Evolutionary conservation across 1,140 invertebrate genomes (phyloP).

Genomic region (Lepidurus arcticus): DNA sequence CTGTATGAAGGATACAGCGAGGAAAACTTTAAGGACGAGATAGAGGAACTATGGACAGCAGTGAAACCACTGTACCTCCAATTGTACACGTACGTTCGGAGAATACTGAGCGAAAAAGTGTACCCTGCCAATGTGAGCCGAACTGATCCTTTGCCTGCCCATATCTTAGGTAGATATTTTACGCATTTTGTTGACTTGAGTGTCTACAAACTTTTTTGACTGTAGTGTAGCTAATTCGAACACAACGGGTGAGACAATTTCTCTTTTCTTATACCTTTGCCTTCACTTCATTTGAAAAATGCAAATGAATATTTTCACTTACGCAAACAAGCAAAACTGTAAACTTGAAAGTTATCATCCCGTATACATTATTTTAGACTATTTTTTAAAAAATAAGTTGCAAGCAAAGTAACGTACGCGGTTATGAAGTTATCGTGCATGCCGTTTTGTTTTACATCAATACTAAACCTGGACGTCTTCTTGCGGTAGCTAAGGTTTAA

Average conservation of each 20-base stretch:
- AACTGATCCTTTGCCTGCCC: conserved; percentile 39
- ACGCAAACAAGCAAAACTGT: no score
- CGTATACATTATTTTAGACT: no score
- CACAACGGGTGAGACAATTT: neutral
- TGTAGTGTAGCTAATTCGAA: neutral
- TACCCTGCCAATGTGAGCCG: conserved; percentile 38
- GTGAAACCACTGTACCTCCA: conserved; percentile 49
- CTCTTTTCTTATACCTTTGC: no score
- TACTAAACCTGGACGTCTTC: no score
- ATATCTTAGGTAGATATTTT: conserved; percentile 36
- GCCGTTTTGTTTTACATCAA: no score
- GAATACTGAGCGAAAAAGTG: conserved; percentile 45
- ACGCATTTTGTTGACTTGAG: neutral
- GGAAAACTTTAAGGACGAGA: conserved; percentile 40
- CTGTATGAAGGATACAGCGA: conserved; percentile 39
- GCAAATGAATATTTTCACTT: neutral
- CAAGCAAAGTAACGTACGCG: no score
- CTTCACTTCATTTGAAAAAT: neutral
- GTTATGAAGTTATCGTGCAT: no score
- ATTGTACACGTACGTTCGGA: conserved; percentile 50
- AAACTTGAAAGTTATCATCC: no score
- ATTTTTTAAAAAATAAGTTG: no score
- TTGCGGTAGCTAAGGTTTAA: no score
- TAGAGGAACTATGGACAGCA: conserved; percentile 43
- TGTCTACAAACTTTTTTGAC: neutral